phyloP scores from a whole-genome alignment of 2,888 invertebrate genomes.

The Parnassius glacialis region DNA sequence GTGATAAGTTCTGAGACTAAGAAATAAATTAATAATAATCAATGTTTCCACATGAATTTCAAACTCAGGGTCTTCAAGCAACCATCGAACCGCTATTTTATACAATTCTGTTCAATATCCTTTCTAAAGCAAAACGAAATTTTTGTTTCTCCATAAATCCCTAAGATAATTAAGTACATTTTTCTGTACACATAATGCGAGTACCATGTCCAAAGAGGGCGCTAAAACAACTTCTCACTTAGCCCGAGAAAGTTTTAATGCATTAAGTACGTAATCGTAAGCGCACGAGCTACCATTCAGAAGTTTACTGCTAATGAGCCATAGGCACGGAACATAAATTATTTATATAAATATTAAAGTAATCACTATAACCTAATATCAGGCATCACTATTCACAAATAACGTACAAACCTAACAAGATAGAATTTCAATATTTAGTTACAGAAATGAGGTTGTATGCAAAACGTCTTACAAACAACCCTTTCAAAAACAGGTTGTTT shows the following conservation, averaged over 20 bases:
- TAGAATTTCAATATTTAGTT: too few relatives aligned
- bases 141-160: constrained; percentile 24
- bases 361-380: too few relatives aligned
- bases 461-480: too few relatives aligned
- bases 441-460: too few relatives aligned
- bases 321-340: constrained; percentile 39
- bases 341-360: constrained; percentile 21
- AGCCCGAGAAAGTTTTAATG: constrained; percentile 68
- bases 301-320: constrained; percentile 40
- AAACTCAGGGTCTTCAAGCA: too few relatives aligned
- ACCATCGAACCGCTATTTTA: too few relatives aligned
- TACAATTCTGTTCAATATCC: background rate
- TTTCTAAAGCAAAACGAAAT: background rate
- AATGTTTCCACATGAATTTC: too few relatives aligned
- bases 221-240: constrained; percentile 52
- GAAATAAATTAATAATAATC: too few relatives aligned
- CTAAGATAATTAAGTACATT: constrained; percentile 51
- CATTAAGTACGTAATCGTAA: constrained; percentile 41
- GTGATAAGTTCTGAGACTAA: too few relatives aligned
- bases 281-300: constrained; percentile 32
- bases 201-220: constrained; percentile 53
- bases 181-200: constrained; percentile 61
- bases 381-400: too few relatives aligned
- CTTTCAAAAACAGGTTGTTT: too few relatives aligned
- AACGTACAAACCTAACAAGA: too few relatives aligned